Base-by-base conservation (phyloP, 2,113 vertebrate genomes). In the Gobiocypris rarus region DNA sequence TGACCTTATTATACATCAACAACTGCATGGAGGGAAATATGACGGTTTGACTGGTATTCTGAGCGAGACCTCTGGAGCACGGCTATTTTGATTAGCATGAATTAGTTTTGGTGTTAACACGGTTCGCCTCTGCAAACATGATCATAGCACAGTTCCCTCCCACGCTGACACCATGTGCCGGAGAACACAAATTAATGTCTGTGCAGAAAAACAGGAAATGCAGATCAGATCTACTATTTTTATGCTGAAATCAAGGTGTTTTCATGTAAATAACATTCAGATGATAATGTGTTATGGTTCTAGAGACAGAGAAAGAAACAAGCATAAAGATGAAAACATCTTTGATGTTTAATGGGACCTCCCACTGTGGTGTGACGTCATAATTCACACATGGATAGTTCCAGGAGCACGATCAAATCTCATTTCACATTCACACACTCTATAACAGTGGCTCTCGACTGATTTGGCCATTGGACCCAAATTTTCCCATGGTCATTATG, bases 131-230 rank as follows among this genome's bases (percentile, higher is more conserved):
- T 67, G 81, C 77, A 83, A 82, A 74, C 48, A 70, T 73, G 77
- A 84, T 86, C 85, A 75, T 80, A 81, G 83, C 50, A 15, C 82
- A 54, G 80, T 89, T 85, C 43, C 83, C 78, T 84, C 85, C 82
- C 75, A 89, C 83, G 67, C 70, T 43, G 45, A 81, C 63, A 80
- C 54, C 61, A 83, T 70, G 34, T 73, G 63, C 63, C 61, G 50
- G 22, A 82, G 79, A 52, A 73, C 45, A 83, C 24, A 58, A 84
- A 83, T 88, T 83, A 76, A 73, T 43, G 45, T 48, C 67, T 83
- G 67, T 15, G 31, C 9, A 10, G 38, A 84, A 71, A 75, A 31
- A 71, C 48, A 73, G 45, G 19, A 54, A 81, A 69, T 14, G 28
- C 61, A 54, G 28, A 31, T 5, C 5, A 17, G 24, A 28, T 45